Percentiles rank a stretch among this genome's conserved stretches.
Conservation (phyloP, 2,113 vertebrate species). For the Eulemur rufifrons region DNA sequence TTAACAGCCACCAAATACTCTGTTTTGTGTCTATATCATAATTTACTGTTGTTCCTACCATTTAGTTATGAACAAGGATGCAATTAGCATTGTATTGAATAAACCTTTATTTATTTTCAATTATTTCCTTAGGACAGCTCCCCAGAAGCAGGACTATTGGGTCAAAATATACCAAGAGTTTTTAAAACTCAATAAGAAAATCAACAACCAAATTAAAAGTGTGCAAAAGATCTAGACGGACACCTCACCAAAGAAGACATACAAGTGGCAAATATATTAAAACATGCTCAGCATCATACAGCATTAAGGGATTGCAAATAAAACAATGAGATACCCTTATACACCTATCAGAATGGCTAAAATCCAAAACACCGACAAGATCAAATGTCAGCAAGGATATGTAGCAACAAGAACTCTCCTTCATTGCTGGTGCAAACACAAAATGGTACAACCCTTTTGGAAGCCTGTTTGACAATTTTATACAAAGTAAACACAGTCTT, state of each 20-base stretch:
- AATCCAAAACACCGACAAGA: neutral
- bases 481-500: neutral
- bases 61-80: neutral
- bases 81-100: neutral
- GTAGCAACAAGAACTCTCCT: neutral
- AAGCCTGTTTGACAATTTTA: neutral
- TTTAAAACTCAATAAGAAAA: neutral
- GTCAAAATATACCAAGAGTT: neutral
- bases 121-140: neutral
- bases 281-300: neutral
- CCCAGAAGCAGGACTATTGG: neutral
- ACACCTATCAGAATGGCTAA: neutral
- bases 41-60: neutral
- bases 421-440: neutral
- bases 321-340: neutral
- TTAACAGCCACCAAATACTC: neutral
- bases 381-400: neutral
- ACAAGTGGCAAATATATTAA: neutral
- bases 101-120: constrained; percentile 8
- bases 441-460: neutral
- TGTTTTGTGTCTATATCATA: neutral
- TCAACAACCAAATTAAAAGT: neutral
- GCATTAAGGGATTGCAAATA: neutral
- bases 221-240: neutral
- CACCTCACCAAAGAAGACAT: neutral